Base-by-base conservation (phyloP, 2,888 invertebrate genomes). In the Geotrupes spiniger region DNA sequence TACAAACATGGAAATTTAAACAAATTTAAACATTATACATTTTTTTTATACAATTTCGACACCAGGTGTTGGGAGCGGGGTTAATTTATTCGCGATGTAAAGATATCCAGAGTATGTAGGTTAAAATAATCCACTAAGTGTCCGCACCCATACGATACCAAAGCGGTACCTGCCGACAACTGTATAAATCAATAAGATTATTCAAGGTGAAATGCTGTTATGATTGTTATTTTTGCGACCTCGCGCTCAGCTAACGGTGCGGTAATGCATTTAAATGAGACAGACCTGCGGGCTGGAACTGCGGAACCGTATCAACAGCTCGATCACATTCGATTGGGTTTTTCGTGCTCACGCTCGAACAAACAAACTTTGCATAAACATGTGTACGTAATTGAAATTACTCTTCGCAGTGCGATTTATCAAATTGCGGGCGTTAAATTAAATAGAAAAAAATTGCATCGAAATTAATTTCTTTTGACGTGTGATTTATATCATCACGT, bases 171-270 rank as follows among this genome's bases (percentile, higher is more conserved):
- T 27, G 44, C 29, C 28, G 45, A 27, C 37, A 14, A 28, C 41
- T 17, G 21, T n/a, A 40, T 40, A 40, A 46, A 46, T 40, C 46
- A 46, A 41, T 28, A 46, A n/a, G n/a, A n/a, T n/a, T n/a, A n/a
- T n/a, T n/a, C 46, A 46, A 46, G 46, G 46, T 46, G 41, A 46
- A 46, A 40, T 26, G 41, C 28, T 36, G 40, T 36, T 40, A 40
- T 16, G 33, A 25, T 46, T 31, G 12, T 31, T 25, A 36, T 46
- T 46, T 46, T 41, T 46, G 26, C 40, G 46, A 46, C 46, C 46
- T 46, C 46, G 41, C 21, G 33, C 12, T 6, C 21, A 21, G 17
- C 11, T 46, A 46, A 46, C 46, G 46, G 46, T 36, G 40, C 16
- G 15, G 14, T 29, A 29, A 10, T 5, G 29, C 33, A 33, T 33